phyloP scores from a whole-genome alignment of 2,797 vertebrate species.

The Tokudaia muenninki region DNA sequence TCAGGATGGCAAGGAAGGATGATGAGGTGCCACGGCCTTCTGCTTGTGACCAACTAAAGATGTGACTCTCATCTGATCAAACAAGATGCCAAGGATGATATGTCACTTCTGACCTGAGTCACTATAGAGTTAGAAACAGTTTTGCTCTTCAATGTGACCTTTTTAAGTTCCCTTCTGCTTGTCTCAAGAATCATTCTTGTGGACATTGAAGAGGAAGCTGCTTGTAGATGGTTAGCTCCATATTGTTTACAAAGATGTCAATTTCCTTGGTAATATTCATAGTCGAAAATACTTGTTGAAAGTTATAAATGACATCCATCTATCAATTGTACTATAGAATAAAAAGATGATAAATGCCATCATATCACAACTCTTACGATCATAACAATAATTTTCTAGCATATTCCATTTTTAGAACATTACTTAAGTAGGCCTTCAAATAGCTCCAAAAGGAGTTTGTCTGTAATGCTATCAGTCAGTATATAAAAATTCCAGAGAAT shows the following conservation, averaged over 20 bases:
- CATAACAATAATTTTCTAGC: slow-evolving; percentile 49
- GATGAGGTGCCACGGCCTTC: not conserved
- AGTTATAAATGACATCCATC: slow-evolving; percentile 25
- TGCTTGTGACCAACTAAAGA: not conserved
- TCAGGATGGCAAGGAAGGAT: not conserved
- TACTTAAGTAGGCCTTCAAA: slow-evolving; percentile 58
- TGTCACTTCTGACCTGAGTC: not conserved
- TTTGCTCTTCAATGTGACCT: not conserved
- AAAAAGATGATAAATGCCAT: not conserved
- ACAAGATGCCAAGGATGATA: not conserved
- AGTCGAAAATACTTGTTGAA: slow-evolving; percentile 18
- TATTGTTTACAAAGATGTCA: slow-evolving; percentile 48
- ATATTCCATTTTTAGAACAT: slow-evolving; percentile 46
- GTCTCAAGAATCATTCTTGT: slow-evolving; percentile 20
- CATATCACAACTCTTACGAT: slow-evolving; percentile 44
- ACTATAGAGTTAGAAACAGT: not conserved
- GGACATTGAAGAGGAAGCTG: slow-evolving; percentile 16
- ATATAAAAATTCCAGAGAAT: slow-evolving; percentile 19
- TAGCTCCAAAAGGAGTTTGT: slow-evolving; percentile 20
- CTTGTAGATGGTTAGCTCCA: not conserved
- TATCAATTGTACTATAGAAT: slow-evolving; percentile 38
- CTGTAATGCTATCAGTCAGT: not conserved
- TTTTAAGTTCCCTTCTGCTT: not conserved
- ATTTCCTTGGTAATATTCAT: slow-evolving; percentile 22
- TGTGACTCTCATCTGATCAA: not conserved